Percentiles rank a stretch among this genome's conserved stretches.
phyloP scores from a whole-genome alignment of 2,888 invertebrate genomes.

The Tryphoninae sp. region DNA sequence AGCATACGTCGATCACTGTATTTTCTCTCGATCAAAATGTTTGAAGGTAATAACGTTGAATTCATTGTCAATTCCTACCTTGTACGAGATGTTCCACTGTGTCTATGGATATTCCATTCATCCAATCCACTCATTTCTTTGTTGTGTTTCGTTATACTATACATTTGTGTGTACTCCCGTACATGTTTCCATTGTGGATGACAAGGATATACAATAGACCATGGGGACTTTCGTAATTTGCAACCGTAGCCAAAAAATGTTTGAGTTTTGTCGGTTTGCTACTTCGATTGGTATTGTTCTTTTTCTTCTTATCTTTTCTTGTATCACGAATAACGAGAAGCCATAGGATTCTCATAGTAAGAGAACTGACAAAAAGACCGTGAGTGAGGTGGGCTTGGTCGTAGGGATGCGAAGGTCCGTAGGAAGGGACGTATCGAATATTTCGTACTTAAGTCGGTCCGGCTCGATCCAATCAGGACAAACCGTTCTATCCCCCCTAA shows the following conservation, averaged over 20 bases:
- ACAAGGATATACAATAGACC: not conserved
- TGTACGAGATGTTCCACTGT: not conserved
- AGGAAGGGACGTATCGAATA: conserved; percentile 31
- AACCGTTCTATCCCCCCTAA: not conserved
- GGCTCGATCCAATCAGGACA: conserved; percentile 17
- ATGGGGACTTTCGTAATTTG: not conserved
- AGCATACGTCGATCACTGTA: not conserved
- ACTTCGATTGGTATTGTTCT: not conserved
- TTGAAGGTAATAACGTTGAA: not conserved
- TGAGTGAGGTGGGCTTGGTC: not conserved
- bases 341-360: conserved; percentile 2
- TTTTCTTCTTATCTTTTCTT: not conserved
- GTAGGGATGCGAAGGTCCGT: conserved; percentile 22
- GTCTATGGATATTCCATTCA: not conserved
- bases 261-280: conserved; percentile 15
- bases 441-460: conserved; percentile 15
- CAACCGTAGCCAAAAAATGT: conserved; percentile 5
- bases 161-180: not conserved
- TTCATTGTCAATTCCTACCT: not conserved
- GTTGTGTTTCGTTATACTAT: not conserved
- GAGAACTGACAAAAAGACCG: conserved; percentile 7
- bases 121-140: not conserved
- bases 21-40: not conserved
- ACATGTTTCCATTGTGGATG: not conserved
- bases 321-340: conserved; percentile 28